Percentiles rank a stretch among this genome's conserved stretches.
Evolutionary conservation across 1,140 invertebrate genomes (phyloP).

Genomic region (Copidosoma floridanum): DNA sequence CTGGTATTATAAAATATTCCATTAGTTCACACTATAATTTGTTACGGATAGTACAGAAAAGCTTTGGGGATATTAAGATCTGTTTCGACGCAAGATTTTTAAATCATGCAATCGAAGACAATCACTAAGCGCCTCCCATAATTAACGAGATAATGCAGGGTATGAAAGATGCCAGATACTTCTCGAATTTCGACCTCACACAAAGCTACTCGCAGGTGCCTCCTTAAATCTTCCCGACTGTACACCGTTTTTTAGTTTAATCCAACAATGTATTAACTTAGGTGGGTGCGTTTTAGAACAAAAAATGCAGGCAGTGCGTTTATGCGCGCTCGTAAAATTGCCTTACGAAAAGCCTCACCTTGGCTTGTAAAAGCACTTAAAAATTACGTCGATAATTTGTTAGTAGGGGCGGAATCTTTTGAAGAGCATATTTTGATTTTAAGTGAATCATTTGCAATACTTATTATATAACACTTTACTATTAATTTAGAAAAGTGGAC

Average conservation of each 20-base stretch:
- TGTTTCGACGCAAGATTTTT: slow-evolving; percentile 12
- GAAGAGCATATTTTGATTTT: background rate
- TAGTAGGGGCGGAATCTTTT: background rate
- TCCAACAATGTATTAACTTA: slow-evolving; percentile 18
- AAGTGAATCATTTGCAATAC: background rate
- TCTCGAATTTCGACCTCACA: slow-evolving; percentile 39
- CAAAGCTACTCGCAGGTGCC: slow-evolving; percentile 47
- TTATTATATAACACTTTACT: slow-evolving; percentile 2
- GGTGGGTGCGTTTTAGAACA: slow-evolving; percentile 5
- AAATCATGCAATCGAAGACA: slow-evolving; percentile 38
- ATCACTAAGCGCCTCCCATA: slow-evolving; percentile 35
- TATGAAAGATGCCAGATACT: slow-evolving; percentile 30
- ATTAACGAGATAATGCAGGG: slow-evolving; percentile 37
- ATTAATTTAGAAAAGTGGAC: slow-evolving; percentile 1
- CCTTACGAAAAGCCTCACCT: background rate
- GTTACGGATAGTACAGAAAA: slow-evolving; percentile 36
- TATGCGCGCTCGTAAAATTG: background rate
- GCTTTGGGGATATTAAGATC: slow-evolving; percentile 6
- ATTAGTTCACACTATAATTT: slow-evolving; percentile 42
- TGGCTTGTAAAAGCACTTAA: background rate
- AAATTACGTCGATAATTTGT: background rate
- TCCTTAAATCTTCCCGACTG: slow-evolving; percentile 32
- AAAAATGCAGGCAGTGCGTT: slow-evolving; percentile 12
- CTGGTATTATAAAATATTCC: slow-evolving; percentile 28
- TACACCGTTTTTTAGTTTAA: slow-evolving; percentile 44